Percentiles rank a stretch among this genome's conserved stretches.
Evolutionary conservation across 1,140 invertebrate genomes (phyloP).

Genomic region (Euura lappo): DNA sequence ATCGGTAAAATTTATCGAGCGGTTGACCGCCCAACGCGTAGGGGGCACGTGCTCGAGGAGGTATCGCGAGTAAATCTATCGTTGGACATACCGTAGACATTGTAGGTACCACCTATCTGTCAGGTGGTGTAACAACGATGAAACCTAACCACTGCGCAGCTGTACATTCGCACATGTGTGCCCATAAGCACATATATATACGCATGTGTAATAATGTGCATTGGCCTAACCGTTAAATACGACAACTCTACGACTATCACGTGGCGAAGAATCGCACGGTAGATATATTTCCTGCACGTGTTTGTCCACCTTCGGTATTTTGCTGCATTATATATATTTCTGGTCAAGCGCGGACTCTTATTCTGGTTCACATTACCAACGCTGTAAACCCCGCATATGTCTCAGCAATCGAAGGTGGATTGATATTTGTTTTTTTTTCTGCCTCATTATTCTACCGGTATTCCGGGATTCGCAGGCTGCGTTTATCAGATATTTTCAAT

Average conservation of each 20-base stretch:
- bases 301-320: neutral
- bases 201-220: too few relatives aligned
- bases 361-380: neutral
- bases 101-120: neutral
- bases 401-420: neutral
- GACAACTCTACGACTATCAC: neutral
- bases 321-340: too few relatives aligned
- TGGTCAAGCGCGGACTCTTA: neutral
- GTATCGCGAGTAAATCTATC: neutral
- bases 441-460: neutral
- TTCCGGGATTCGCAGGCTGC: neutral
- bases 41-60: neutral
- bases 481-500: neutral
- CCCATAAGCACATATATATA: too few relatives aligned
- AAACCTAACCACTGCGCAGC: neutral
- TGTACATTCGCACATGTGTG: too few relatives aligned
- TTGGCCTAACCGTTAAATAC: neutral
- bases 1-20: neutral
- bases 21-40: neutral
- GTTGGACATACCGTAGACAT: conserved; percentile 4
- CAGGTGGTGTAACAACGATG: neutral
- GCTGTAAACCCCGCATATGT: neutral
- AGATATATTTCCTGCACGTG: neutral
- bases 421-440: neutral
- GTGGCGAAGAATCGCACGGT: neutral